Percentiles rank a stretch among this genome's conserved stretches.
phyloP scores from a whole-genome alignment of 30 jellyfish, hydroid and myxozoan genomes.

The Chrysaora quinquecirrha region DNA sequence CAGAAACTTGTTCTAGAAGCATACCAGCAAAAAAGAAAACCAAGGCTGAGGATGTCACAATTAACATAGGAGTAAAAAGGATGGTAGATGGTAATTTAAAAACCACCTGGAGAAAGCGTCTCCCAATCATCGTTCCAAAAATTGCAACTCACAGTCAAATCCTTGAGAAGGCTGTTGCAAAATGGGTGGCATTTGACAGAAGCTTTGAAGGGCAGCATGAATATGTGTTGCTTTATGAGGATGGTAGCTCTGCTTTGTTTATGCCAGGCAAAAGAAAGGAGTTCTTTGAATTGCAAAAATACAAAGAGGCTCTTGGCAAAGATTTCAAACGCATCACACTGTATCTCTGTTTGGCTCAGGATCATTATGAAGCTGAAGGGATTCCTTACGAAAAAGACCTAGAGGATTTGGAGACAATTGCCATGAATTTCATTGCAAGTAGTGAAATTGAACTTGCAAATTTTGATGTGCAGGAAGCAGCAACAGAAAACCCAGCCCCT shows the following conservation, averaged over 20 bases:
- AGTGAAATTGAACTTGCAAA: background rate
- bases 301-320: slow-evolving; percentile 19
- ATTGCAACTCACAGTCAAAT: slow-evolving; percentile 8
- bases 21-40: background rate
- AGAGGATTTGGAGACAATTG: too few relatives aligned
- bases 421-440: background rate
- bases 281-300: slow-evolving; percentile 44
- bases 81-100: too few relatives aligned
- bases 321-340: slow-evolving; percentile 35
- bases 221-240: slow-evolving; percentile 38
- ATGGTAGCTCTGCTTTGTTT: slow-evolving; percentile 45
- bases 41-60: slow-evolving; percentile 17
- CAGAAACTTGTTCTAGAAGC: background rate
- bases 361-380: slow-evolving; percentile 30
- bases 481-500: background rate
- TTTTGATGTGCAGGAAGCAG: background rate
- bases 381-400: background rate
- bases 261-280: slow-evolving; percentile 39
- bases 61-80: slow-evolving; percentile 8
- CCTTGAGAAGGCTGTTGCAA: slow-evolving; percentile 23
- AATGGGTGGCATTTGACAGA: slow-evolving; percentile 46
- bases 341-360: slow-evolving; percentile 21
- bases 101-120: slow-evolving; percentile 56
- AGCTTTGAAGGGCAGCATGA: slow-evolving; percentile 2
- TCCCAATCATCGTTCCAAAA: slow-evolving; percentile 12